phyloP scores from a whole-genome alignment of 2,113 vertebrate species.

The Aptenodytes patagonicus region DNA sequence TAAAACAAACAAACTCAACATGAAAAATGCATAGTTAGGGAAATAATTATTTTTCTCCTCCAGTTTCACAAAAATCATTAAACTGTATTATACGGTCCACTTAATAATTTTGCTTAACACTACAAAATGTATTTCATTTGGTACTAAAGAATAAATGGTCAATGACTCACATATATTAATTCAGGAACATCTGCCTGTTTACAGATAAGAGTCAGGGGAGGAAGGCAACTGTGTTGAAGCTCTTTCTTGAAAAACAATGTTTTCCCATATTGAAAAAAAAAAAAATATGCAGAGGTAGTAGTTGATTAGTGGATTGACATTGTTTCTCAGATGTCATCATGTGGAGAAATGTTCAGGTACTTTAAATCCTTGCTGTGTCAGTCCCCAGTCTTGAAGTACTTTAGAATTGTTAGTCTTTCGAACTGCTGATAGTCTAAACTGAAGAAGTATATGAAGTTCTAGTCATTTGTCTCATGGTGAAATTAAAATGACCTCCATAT shows the following conservation, averaged over 20 bases:
- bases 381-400: background rate
- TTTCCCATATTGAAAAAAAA: background rate
- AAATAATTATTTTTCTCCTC: background rate
- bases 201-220: constrained; percentile 62
- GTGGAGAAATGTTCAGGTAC: constrained; percentile 2
- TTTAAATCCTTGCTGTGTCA: background rate
- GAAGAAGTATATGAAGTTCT: background rate
- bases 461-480: background rate
- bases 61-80: background rate
- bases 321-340: constrained; percentile 41
- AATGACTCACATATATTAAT: constrained; percentile 57
- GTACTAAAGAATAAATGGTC: constrained; percentile 43
- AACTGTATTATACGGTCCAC: background rate
- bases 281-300: background rate
- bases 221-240: background rate
- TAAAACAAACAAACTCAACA: constrained; percentile 2
- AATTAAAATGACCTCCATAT: constrained; percentile 14
- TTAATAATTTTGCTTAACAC: constrained; percentile 35
- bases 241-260: background rate
- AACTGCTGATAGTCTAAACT: constrained; percentile 1
- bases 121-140: constrained; percentile 51
- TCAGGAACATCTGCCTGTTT: constrained; percentile 62
- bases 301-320: constrained; percentile 33
- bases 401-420: background rate
- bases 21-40: background rate